These are phyloP conservation scores for Drosophila siamana DNA, from an alignment of 2,888 invertebrate genomes.

Conservation along the genomic window DNA sequence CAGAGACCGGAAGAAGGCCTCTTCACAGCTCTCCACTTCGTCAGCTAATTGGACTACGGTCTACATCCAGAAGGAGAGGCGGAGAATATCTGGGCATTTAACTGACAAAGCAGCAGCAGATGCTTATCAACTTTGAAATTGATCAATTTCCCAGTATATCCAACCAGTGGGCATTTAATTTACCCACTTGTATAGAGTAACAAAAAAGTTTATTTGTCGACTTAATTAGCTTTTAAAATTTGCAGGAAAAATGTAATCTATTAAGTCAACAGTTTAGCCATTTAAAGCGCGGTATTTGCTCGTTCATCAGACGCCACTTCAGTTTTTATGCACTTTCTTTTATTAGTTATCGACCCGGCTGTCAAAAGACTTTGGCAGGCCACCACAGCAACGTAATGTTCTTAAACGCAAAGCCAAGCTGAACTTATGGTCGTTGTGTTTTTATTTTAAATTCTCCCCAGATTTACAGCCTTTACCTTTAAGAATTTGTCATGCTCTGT, in stretches of 20 bases:
- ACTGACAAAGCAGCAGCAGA: constrained; percentile 9
- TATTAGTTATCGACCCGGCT: constrained; percentile 4
- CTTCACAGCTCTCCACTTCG: not conserved
- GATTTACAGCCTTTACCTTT: constrained; percentile 5
- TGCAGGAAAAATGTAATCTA: too few relatives aligned
- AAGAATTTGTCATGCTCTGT: not conserved
- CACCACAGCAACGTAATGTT: constrained; percentile 1
- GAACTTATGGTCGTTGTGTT: constrained; percentile 1
- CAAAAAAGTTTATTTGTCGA: too few relatives aligned
- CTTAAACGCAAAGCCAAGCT: not conserved
- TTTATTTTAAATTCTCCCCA: constrained; percentile 12
- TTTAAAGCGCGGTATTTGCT: not conserved
- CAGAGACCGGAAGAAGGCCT: constrained; percentile 22
- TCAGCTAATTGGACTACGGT: constrained; percentile 37
- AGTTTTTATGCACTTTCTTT: not conserved
- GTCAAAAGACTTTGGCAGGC: not conserved
- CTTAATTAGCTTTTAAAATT: too few relatives aligned
- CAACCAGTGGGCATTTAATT: not conserved
- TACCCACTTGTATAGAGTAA: too few relatives aligned
- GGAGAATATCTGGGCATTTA: constrained; percentile 16
- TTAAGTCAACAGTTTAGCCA: too few relatives aligned
- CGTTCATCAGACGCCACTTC: not conserved
- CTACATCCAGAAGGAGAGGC: not conserved
- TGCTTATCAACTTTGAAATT: constrained; percentile 9
- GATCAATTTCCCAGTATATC: not conserved